Base-by-base conservation (phyloP, 2,113 vertebrate species). In the Plecotus auritus region DNA sequence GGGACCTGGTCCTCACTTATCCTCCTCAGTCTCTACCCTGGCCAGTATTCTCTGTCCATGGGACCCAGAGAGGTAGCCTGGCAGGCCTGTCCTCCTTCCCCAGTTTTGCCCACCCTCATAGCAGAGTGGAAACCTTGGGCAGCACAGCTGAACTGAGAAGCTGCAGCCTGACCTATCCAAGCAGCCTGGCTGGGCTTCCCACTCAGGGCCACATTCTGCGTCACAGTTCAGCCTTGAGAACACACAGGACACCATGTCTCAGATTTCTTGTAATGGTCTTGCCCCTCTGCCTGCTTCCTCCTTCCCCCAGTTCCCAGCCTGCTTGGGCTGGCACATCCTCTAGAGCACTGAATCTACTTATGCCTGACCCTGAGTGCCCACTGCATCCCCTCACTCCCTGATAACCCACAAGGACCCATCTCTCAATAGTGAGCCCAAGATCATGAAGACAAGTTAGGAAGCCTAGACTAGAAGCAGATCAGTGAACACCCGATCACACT, bases 141-240 rank as follows among this genome's bases (percentile, higher is more conserved):
- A 42, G 17, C 0, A 7, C 59, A 76, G 93, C 66, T 69, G 86
- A 47, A 37, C 28, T 66, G 85, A 70, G 37, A 85, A 61, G 37
- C 17, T 35, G 49, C 42, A 91, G 74, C 93, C 69, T 96, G 96
- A 94, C 80, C 56, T 85, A 67, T 74, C 49, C 35, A 56, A 59
- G 9, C 54, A 94, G 88, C 23, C n/a, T 61, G 37, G 88, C 42
- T 1, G 0, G 37, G 56, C 20, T 45, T 7, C 11, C 26, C 9
- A 28, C 61, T 94, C 96, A 97, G 77, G 96, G 96, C 61, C 95
- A 90, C 0, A 0, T 7, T 73, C 85, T 95, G 90, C 92, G 90
- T 97, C 97, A 97, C 26, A 61, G 49, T 3, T 7, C 20, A 81
- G 76, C 95, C 93, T 97, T 96, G 92, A 89, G 81, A 77, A 35